Percentiles rank a stretch among this genome's conserved stretches.
Evolutionary conservation across 2,797 vertebrate genomes (phyloP).

Genomic region (Mareca strepera): DNA sequence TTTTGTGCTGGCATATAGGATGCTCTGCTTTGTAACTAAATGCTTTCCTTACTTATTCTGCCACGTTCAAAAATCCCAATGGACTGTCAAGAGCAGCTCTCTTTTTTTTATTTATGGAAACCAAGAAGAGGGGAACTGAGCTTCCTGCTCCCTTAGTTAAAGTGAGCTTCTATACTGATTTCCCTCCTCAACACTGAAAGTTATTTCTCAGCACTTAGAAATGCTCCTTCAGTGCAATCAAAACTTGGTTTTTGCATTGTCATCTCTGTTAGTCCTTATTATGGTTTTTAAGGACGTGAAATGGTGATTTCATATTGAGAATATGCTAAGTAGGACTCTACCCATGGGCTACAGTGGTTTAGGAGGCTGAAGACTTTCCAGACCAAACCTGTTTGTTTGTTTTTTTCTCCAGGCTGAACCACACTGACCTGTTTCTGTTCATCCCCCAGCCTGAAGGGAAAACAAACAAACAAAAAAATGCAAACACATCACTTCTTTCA

Average conservation of each 20-base stretch:
- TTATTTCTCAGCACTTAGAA: background rate
- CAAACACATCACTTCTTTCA: background rate
- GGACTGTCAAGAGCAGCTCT: background rate
- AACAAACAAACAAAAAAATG: background rate
- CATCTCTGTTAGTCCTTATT: background rate
- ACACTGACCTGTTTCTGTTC: background rate
- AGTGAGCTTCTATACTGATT: background rate
- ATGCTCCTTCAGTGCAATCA: background rate
- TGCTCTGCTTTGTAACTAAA: background rate
- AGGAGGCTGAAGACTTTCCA: background rate
- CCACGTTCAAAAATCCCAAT: background rate
- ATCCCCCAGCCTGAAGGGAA: background rate
- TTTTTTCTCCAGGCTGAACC: background rate
- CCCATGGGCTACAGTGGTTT: background rate
- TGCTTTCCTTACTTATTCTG: background rate
- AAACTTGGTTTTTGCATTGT: background rate
- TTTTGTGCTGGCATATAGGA: slow-evolving; percentile 20
- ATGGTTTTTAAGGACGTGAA: background rate
- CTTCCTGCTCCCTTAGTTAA: background rate
- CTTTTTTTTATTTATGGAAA: slow-evolving; percentile 10
- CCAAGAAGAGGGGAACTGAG: background rate
- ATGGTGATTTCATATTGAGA: background rate
- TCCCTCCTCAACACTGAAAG: background rate
- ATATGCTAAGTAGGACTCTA: background rate
- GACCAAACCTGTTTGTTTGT: background rate